Evolutionary conservation across 2,113 vertebrate genomes (phyloP).

Genomic region (Lucifuga dentata): DNA sequence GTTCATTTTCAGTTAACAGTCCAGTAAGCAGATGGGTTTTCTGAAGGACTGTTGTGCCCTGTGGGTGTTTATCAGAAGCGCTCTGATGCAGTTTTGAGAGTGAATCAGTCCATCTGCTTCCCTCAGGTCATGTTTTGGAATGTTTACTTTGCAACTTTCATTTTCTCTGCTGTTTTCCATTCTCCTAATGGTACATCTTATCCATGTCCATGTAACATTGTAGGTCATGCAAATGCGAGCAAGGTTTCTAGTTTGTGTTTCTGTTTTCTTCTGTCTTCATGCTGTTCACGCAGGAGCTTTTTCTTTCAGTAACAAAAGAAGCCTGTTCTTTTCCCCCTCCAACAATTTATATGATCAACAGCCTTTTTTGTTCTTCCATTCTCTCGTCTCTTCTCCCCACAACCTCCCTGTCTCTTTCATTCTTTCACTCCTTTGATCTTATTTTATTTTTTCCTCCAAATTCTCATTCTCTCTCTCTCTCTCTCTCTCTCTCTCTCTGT

Average conservation of each 20-base stretch:
- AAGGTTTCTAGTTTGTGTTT: too few species aligned
- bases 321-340: too few species aligned
- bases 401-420: background rate
- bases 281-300: too few species aligned
- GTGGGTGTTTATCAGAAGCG: conserved; percentile 53
- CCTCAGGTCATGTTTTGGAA: conserved; percentile 41
- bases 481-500: background rate
- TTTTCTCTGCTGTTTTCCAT: conserved; percentile 43
- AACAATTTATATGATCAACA: too few species aligned
- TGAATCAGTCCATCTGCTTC: conserved; percentile 58
- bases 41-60: conserved; percentile 35
- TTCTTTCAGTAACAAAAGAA: too few species aligned
- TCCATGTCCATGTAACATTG: background rate
- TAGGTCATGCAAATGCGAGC: conserved; percentile 26
- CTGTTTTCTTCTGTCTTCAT: too few species aligned
- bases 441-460: too few species aligned
- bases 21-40: conserved; percentile 62
- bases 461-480: background rate
- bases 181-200: conserved; percentile 18
- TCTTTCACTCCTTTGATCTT: too few species aligned
- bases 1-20: conserved; percentile 58
- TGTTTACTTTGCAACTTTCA: conserved; percentile 57
- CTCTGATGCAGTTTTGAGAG: conserved; percentile 48
- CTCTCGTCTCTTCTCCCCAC: background rate
- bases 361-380: background rate